These are phyloP conservation scores for Uromys caudimaculatus DNA, from an alignment of 2,797 vertebrate species.

Conservation along the genomic window DNA sequence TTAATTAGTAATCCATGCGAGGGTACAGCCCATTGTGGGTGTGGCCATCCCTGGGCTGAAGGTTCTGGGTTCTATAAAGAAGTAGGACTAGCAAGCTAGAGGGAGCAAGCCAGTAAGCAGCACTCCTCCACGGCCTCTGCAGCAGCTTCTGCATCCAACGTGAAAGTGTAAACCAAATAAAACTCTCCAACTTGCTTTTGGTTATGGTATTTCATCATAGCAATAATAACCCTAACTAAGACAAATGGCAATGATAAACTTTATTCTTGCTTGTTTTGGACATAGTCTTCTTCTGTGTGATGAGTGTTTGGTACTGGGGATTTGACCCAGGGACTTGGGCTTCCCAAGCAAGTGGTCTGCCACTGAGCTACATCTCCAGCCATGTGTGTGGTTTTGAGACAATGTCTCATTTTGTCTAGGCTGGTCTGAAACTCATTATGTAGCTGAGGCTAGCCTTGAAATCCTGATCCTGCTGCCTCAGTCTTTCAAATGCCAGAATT, in stretches of 20 bases:
- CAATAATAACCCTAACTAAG: background rate
- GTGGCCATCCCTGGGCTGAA: background rate
- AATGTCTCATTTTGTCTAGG: background rate
- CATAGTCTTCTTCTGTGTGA: background rate
- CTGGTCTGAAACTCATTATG: background rate
- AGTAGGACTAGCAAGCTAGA: background rate
- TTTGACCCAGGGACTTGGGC: background rate
- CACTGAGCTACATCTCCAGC: background rate
- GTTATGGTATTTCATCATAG: background rate
- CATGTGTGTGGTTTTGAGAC: background rate
- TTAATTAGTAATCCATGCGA: background rate
- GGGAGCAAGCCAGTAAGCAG: background rate
- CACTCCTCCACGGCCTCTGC: background rate
- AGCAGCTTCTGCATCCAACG: background rate
- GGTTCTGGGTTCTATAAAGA: background rate
- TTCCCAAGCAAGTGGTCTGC: background rate
- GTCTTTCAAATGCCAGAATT: background rate
- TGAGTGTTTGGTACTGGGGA: background rate
- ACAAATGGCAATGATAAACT: background rate
- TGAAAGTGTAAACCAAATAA: background rate
- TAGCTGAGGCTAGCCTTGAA: background rate
- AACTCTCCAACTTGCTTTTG: background rate
- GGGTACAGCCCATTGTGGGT: background rate
- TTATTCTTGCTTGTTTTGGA: background rate
- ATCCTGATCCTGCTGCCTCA: background rate